phyloP scores from a whole-genome alignment of 2,113 vertebrate species.

The Oenanthe melanoleuca region DNA sequence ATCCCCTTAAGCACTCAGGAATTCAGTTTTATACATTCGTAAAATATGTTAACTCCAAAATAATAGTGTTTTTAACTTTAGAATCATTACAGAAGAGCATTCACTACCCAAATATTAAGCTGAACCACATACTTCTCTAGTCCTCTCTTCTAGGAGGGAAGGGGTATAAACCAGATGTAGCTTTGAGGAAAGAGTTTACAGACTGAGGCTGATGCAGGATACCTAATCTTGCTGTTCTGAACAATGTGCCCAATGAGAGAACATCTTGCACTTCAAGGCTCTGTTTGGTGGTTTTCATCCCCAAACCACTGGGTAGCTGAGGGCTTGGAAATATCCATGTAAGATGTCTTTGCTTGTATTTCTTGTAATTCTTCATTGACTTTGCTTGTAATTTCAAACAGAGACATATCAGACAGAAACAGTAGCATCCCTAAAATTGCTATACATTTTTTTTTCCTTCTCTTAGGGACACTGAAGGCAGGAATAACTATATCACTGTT shows the following conservation, averaged over 20 bases:
- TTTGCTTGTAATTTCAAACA: neutral
- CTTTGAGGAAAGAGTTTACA: neutral
- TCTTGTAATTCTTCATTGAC: neutral
- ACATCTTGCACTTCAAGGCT: neutral
- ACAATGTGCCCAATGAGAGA: neutral
- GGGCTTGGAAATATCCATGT: neutral
- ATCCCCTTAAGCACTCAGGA: conserved; percentile 12
- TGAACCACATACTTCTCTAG: neutral
- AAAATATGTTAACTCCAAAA: neutral
- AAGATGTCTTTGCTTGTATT: neutral
- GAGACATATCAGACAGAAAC: neutral
- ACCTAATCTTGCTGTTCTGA: neutral
- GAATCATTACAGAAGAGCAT: neutral
- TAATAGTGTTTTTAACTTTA: neutral
- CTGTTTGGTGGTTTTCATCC: neutral
- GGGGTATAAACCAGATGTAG: neutral
- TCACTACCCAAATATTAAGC: neutral
- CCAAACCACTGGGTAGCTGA: neutral
- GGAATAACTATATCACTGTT: neutral
- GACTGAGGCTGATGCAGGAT: neutral
- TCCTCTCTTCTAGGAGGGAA: neutral
- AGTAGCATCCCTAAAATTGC: neutral
- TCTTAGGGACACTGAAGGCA: neutral
- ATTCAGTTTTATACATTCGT: neutral
- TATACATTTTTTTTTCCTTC: neutral